These are phyloP conservation scores for Stenoptilia bipunctidactyla DNA, from an alignment of 2,888 invertebrate species.

Conservation along the genomic window DNA sequence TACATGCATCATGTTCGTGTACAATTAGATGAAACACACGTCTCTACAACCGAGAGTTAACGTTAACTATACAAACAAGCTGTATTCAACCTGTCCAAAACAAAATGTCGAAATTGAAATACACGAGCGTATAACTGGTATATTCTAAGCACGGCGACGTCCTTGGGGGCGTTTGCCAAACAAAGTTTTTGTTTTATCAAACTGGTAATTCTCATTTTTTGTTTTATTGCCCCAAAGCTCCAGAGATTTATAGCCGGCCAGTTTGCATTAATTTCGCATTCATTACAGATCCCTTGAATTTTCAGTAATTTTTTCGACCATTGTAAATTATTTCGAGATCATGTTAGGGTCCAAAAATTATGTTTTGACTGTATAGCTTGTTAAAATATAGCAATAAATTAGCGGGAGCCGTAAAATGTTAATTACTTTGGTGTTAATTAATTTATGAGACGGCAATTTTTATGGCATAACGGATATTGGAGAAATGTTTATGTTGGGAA, in stretches of 20 bases:
- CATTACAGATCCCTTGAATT: slow-evolving; percentile 54
- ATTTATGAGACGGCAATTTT: neutral
- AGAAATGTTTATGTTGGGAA: neutral
- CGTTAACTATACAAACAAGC: slow-evolving; percentile 14
- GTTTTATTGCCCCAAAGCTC: slow-evolving; percentile 58
- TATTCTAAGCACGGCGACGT: slow-evolving; percentile 20
- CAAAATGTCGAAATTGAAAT: slow-evolving; percentile 35
- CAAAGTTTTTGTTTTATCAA: slow-evolving; percentile 64
- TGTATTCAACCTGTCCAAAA: slow-evolving; percentile 22
- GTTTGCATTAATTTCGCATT: slow-evolving; percentile 66
- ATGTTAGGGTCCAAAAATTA: slow-evolving; percentile 1
- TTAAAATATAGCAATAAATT: neutral
- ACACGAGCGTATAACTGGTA: slow-evolving; percentile 16
- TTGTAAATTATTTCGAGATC: neutral
- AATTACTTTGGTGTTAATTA: neutral
- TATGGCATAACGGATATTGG: slow-evolving; percentile 1
- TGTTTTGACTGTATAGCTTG: slow-evolving; percentile 1
- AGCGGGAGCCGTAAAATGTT: neutral
- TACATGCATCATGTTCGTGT: neutral
- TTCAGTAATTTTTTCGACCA: slow-evolving; percentile 31
- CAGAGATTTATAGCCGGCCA: slow-evolving; percentile 57
- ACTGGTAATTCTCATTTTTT: slow-evolving; percentile 64
- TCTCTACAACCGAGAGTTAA: neutral
- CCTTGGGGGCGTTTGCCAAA: slow-evolving; percentile 52
- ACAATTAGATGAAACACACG: neutral